Conservation (phyloP, 1,140 invertebrate species). For the Hycleus cichorii region DNA sequence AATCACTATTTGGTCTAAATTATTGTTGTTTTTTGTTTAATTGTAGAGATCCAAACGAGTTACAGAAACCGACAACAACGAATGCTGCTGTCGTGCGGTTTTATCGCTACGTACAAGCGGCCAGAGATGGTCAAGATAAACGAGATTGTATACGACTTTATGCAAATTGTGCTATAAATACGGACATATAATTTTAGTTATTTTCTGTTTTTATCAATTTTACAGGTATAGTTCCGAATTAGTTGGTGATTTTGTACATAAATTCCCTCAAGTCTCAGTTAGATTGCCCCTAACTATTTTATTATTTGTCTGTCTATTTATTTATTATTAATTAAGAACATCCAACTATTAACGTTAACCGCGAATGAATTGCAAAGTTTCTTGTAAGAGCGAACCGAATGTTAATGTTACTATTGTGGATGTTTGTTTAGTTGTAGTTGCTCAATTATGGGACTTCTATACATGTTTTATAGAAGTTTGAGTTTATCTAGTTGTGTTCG, state of each 20-base stretch:
- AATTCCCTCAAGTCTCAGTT: too few relatives aligned
- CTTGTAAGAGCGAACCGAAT: too few relatives aligned
- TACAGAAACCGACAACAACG: conserved; percentile 55
- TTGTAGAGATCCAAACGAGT: conserved; percentile 64
- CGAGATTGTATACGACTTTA: conserved; percentile 64
- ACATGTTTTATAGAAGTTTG: conserved; percentile 2
- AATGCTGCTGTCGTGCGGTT: conserved; percentile 67
- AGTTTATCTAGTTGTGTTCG: conserved; percentile 15
- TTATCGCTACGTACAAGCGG: conserved; percentile 70
- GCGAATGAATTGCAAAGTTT: too few relatives aligned
- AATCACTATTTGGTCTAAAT: not conserved
- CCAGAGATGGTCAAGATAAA: conserved; percentile 71
- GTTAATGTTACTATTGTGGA: too few relatives aligned
- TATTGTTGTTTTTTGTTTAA: conserved; percentile 16
- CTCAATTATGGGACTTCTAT: conserved; percentile 14
- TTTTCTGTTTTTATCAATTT: too few relatives aligned
- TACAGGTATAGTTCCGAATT: too few relatives aligned
- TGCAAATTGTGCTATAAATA: conserved; percentile 57
- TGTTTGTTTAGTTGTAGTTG: not conserved
- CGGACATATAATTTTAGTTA: conserved; percentile 30
- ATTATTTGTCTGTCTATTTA: too few relatives aligned
- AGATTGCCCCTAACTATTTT: too few relatives aligned
- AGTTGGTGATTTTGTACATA: too few relatives aligned
- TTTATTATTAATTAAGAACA: too few relatives aligned
- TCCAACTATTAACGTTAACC: too few relatives aligned